phyloP scores from a whole-genome alignment of 1,140 invertebrate species.

The Calosoma granatense region DNA sequence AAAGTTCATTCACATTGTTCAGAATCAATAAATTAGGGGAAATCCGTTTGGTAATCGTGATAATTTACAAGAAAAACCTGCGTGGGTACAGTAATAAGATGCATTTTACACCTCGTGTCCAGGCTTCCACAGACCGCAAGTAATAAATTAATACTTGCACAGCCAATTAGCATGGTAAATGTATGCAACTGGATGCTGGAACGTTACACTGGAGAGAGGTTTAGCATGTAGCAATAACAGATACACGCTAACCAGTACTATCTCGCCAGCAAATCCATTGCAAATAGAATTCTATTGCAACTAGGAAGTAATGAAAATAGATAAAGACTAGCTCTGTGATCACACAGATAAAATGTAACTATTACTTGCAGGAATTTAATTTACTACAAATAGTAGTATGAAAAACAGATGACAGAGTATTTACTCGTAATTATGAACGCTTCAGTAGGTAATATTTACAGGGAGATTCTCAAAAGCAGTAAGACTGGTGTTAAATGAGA shows the following conservation, averaged over 20 bases:
- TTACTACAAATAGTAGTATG: too few species aligned
- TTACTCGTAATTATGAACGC: too few species aligned
- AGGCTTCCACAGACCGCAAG: neutral
- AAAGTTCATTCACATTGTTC: neutral
- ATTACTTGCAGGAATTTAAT: neutral
- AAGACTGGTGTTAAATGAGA: too few species aligned
- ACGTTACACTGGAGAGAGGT: too few species aligned
- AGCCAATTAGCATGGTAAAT: neutral
- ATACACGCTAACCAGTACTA: neutral
- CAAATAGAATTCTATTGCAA: neutral
- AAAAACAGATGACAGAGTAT: too few species aligned
- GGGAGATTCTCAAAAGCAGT: too few species aligned
- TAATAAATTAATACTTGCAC: neutral
- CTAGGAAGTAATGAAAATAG: neutral
- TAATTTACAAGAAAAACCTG: neutral
- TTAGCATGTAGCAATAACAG: neutral
- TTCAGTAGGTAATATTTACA: too few species aligned
- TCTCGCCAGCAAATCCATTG: neutral
- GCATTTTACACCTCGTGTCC: neutral
- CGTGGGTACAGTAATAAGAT: neutral
- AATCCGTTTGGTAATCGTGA: neutral
- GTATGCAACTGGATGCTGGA: neutral
- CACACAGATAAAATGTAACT: neutral
- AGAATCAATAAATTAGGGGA: neutral
- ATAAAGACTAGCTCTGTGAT: neutral